Conservation (phyloP, 2,113 vertebrate genomes). For the Gymnocephalus cernua region DNA sequence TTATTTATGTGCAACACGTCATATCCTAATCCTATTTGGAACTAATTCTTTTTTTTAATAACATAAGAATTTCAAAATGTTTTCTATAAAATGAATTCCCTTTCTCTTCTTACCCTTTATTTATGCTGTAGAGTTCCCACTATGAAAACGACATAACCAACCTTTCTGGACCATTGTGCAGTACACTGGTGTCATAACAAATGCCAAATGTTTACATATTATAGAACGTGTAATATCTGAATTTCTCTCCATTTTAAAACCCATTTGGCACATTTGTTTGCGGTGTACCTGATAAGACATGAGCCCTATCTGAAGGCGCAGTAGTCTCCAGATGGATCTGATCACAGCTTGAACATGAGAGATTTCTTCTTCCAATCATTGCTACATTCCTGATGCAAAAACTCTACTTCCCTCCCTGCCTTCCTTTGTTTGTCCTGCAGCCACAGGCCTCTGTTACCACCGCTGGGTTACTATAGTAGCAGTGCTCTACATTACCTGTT, state of each 20-base stretch:
- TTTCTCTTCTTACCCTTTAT: not conserved
- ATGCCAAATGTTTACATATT: not conserved
- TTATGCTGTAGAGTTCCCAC: not conserved
- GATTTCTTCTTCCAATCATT: slow-evolving; percentile 14
- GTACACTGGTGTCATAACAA: not conserved
- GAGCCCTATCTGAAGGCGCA: not conserved
- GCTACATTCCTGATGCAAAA: slow-evolving; percentile 15
- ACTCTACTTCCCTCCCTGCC: slow-evolving; percentile 12
- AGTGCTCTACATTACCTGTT: slow-evolving; percentile 39
- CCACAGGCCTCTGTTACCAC: slow-evolving; percentile 20
- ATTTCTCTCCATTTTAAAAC: not conserved
- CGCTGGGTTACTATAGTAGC: slow-evolving; percentile 69
- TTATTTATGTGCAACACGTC: not conserved
- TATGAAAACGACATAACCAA: not conserved
- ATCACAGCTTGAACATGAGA: slow-evolving; percentile 40
- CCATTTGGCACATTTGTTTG: not conserved
- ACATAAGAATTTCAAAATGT: not conserved
- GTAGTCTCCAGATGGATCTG: not conserved
- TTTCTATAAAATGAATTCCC: not conserved
- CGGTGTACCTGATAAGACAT: not conserved
- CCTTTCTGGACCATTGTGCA: not conserved
- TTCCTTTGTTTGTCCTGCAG: slow-evolving; percentile 44
- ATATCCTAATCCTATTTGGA: not conserved
- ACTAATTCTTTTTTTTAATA: not conserved
- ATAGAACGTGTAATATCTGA: not conserved